phyloP scores from a whole-genome alignment of 1,140 invertebrate species.

The Drosophila kohkoa region DNA sequence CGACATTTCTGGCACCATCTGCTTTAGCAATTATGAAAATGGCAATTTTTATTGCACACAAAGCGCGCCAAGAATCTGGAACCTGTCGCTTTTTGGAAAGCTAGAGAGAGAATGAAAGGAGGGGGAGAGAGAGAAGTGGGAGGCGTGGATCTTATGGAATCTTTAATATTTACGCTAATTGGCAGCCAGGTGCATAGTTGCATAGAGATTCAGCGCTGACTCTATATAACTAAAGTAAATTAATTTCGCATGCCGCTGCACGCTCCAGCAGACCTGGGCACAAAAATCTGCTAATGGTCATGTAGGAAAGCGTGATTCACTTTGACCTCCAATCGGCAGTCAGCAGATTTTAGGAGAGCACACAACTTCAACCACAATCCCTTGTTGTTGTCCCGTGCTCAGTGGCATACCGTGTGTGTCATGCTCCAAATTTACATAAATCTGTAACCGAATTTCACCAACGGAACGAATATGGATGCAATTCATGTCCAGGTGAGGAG shows the following conservation, averaged over 20 bases:
- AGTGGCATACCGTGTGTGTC: constrained; percentile 43
- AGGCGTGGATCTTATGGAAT: constrained; percentile 46
- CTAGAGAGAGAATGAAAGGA: no score
- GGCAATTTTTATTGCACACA: constrained; percentile 78
- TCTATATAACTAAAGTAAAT: constrained; percentile 48
- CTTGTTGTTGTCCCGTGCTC: constrained; percentile 7
- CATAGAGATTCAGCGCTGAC: constrained; percentile 24
- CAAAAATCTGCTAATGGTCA: constrained; percentile 74
- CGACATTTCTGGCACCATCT: constrained; percentile 82
- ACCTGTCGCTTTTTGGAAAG: constrained; percentile 6
- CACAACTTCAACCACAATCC: background rate
- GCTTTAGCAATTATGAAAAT: constrained; percentile 80
- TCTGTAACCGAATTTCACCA: constrained; percentile 71
- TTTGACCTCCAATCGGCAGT: constrained; percentile 65
- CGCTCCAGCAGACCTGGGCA: constrained; percentile 45
- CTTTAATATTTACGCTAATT: constrained; percentile 83
- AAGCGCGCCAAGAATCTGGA: constrained; percentile 58
- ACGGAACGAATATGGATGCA: constrained; percentile 43
- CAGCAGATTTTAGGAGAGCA: background rate
- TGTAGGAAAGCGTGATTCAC: constrained; percentile 76
- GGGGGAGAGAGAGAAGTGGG: background rate
- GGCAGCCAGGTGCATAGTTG: constrained; percentile 75
- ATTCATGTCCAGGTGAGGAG: constrained; percentile 44
- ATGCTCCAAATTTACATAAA: constrained; percentile 82
- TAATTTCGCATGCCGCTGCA: constrained; percentile 78